Evolutionary conservation across 2,888 invertebrate genomes (phyloP).

Genomic region (Andrena dorsata): DNA sequence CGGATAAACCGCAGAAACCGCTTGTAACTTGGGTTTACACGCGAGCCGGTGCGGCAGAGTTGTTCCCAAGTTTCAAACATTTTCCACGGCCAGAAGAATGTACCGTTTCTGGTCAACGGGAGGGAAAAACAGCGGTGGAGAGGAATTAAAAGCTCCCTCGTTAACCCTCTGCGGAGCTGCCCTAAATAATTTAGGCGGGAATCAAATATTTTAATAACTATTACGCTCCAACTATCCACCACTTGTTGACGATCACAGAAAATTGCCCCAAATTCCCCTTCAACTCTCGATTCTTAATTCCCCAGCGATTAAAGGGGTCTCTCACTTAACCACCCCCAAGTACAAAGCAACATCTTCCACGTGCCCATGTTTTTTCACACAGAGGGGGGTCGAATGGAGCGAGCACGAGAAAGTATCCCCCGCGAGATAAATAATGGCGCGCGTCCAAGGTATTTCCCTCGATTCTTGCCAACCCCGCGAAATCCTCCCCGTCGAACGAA

Average conservation of each 20-base stretch:
- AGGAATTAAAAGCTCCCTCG: conserved; percentile 1
- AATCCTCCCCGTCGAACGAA: background rate
- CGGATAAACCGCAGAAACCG: conserved; percentile 11
- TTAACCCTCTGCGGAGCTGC: background rate
- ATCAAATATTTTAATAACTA: too few species aligned
- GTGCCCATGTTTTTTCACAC: background rate
- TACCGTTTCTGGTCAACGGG: conserved; percentile 2
- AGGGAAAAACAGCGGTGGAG: background rate
- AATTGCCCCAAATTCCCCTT: too few species aligned
- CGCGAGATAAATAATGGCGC: conserved; percentile 43
- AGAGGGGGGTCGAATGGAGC: background rate
- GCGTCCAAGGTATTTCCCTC: background rate
- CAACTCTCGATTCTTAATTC: too few species aligned
- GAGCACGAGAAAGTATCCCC: conserved; percentile 11
- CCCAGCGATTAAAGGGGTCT: too few species aligned
- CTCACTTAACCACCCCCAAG: too few species aligned
- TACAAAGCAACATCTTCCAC: too few species aligned
- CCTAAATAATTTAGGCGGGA: background rate
- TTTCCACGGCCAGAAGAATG: background rate
- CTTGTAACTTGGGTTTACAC: conserved; percentile 8
- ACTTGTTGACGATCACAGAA: too few species aligned
- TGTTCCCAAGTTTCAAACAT: conserved; percentile 13
- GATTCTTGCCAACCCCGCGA: background rate
- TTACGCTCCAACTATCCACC: background rate
- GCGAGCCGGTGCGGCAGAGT: background rate